phyloP scores from a whole-genome alignment of 2,797 vertebrate species.

The Chaetophractus vellerosus region DNA sequence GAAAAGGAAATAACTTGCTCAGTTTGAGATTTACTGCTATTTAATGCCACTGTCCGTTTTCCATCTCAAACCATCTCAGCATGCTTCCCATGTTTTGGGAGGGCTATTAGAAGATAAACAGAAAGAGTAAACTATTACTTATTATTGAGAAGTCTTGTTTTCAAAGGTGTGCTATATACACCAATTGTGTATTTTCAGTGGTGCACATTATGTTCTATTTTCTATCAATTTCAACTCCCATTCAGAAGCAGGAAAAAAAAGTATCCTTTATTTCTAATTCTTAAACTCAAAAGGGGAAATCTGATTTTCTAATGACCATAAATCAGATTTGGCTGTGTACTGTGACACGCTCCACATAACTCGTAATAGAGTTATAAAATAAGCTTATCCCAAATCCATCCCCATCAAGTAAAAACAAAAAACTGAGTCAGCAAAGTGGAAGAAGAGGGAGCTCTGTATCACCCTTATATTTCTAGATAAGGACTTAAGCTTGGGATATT shows the following conservation, averaged over 20 bases:
- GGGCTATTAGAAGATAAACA: not conserved
- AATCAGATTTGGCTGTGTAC: not conserved
- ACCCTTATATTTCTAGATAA: not conserved
- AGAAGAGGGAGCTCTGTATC: not conserved
- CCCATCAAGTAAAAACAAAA: not conserved
- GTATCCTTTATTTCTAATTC: not conserved
- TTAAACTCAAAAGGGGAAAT: conserved; percentile 20
- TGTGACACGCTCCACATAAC: not conserved
- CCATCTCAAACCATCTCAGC: not conserved
- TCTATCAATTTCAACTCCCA: not conserved
- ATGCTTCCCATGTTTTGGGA: not conserved
- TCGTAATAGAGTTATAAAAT: not conserved
- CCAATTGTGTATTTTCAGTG: not conserved
- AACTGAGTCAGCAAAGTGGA: not conserved
- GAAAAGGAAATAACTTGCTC: not conserved
- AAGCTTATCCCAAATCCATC: not conserved
- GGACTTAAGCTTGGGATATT: not conserved
- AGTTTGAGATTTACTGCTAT: not conserved
- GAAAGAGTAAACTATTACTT: not conserved
- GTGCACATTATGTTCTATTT: not conserved
- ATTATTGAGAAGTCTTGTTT: not conserved
- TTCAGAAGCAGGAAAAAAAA: not conserved
- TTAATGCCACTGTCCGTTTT: not conserved
- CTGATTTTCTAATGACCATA: not conserved
- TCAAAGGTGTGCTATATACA: not conserved